Percentiles rank a stretch among this genome's conserved stretches.
Evolutionary conservation across 2,113 vertebrate genomes (phyloP).

Genomic region (Melospiza melodia): DNA sequence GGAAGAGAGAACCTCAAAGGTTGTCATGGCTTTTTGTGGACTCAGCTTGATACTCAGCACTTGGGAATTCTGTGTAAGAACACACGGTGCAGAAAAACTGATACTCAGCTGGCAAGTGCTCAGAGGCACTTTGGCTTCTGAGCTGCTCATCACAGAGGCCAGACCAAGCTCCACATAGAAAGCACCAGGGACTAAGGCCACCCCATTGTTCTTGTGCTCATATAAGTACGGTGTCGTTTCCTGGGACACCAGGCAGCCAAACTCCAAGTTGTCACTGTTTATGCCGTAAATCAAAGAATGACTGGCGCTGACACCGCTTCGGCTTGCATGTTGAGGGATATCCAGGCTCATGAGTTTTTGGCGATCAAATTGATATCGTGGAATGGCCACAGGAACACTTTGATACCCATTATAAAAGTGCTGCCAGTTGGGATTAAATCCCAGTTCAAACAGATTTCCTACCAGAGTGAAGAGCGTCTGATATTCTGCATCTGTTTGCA

Average conservation of each 20-base stretch:
- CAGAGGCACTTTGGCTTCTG: conserved; percentile 72
- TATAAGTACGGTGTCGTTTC: conserved; percentile 70
- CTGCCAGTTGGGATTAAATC: conserved; percentile 79
- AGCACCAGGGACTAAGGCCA: conserved; percentile 79
- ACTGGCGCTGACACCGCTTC: too few relatives aligned
- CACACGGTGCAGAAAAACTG: conserved; percentile 73
- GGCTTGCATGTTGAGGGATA: too few relatives aligned
- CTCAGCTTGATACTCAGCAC: conserved; percentile 76
- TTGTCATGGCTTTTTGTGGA: conserved; percentile 3
- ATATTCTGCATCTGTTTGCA: conserved; percentile 75
- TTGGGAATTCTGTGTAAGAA: conserved; percentile 70
- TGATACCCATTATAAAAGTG: conserved; percentile 76
- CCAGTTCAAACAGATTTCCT: conserved; percentile 82
- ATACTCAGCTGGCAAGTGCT: conserved; percentile 74
- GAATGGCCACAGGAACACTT: conserved; percentile 72
- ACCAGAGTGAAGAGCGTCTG: conserved; percentile 69
- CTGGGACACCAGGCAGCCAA: conserved; percentile 71
- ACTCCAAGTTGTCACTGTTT: conserved; percentile 6
- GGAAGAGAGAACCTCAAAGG: conserved; percentile 80
- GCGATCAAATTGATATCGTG: conserved; percentile 83
- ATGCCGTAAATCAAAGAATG: too few relatives aligned
- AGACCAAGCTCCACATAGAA: conserved; percentile 83
- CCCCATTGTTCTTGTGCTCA: conserved; percentile 81
- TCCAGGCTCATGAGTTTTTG: conserved; percentile 57
- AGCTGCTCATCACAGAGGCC: conserved; percentile 74